Conservation (phyloP, 30 jellyfish, hydroid and myxozoan genomes). For the Morbakka virulenta region DNA sequence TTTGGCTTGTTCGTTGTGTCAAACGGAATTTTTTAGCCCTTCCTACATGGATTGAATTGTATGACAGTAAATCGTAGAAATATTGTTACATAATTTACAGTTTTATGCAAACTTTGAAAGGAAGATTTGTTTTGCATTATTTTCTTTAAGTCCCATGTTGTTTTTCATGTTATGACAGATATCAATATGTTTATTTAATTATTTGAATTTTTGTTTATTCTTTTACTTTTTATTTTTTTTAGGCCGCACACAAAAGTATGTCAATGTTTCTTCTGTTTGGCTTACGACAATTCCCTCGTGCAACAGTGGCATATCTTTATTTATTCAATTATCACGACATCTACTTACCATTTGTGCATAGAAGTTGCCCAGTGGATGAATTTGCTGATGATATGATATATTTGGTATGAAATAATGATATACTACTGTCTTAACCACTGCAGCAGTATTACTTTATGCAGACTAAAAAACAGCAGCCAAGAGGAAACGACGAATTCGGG, state of each 20-base stretch:
- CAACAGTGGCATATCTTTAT: slow-evolving; percentile 66
- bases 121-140: background rate
- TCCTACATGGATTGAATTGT: too few relatives aligned
- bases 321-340: slow-evolving; percentile 71
- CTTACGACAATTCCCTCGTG: slow-evolving; percentile 85
- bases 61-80: too few relatives aligned
- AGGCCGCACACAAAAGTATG: slow-evolving; percentile 83
- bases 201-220: background rate
- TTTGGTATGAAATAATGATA: too few relatives aligned
- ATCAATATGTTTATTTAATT: background rate
- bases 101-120: background rate
- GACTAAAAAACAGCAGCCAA: too few relatives aligned
- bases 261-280: slow-evolving; percentile 85
- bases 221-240: background rate
- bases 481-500: too few relatives aligned
- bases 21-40: too few relatives aligned
- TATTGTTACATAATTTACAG: too few relatives aligned
- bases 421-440: too few relatives aligned
- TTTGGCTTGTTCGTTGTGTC: too few relatives aligned
- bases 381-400: too few relatives aligned
- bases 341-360: slow-evolving; percentile 69
- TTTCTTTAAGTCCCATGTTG: background rate
- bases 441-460: too few relatives aligned
- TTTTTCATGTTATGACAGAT: background rate
- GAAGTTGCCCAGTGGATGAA: slow-evolving; percentile 2